Conservation (phyloP, 2,113 vertebrate genomes). For the Rattus rattus region DNA sequence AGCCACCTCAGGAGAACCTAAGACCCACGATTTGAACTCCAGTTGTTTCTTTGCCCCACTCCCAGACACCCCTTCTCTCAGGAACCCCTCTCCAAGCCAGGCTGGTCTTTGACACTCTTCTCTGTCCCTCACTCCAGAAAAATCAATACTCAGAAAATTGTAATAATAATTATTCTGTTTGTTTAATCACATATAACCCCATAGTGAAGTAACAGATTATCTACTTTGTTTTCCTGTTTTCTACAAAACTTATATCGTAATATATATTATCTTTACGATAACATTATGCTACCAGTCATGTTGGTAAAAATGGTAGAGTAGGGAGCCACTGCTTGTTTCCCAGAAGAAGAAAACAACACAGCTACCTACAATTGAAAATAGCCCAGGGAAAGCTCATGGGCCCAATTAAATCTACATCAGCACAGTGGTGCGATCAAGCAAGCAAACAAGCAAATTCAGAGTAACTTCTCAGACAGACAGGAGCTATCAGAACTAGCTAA, state of each 20-base stretch:
- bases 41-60: too few species aligned
- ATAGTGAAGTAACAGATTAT: not conserved
- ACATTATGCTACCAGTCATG: not conserved
- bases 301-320: not conserved
- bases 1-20: too few species aligned
- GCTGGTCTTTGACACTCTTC: too few species aligned
- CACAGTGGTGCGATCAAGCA: not conserved
- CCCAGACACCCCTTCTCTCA: too few species aligned
- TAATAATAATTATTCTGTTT: not conserved
- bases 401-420: not conserved
- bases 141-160: not conserved
- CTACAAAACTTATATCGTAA: not conserved
- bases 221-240: slow-evolving; percentile 1
- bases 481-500: not conserved
- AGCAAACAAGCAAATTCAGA: not conserved
- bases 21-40: too few species aligned
- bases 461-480: not conserved
- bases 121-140: not conserved
- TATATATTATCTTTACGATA: not conserved
- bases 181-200: not conserved
- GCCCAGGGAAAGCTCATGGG: not conserved
- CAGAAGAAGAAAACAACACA: not conserved
- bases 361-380: not conserved
- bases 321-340: not conserved
- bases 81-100: too few species aligned